Evolutionary conservation across 1,140 invertebrate species (phyloP), one percentile per base, ranked within the genome.

Genomic region (Drosophila arizonae): DNA sequence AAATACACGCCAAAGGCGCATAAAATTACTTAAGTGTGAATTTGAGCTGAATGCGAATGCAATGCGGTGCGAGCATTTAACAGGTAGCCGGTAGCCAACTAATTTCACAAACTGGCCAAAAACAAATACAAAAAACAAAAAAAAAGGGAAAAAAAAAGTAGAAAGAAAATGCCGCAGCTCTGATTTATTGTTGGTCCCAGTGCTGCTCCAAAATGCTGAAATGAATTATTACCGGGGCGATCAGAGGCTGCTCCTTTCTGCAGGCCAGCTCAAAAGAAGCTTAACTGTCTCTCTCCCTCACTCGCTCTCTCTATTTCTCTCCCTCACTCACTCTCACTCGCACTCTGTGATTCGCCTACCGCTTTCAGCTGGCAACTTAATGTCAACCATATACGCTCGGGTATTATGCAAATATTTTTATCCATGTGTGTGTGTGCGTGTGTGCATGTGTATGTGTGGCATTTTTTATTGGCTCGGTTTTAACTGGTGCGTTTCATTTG

Each of bases 351-450:
- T 0, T 30, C 28, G n/a, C 36, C n/a, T 39, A 26, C 64, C 43
- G 41, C 43, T 36, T 64, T 74, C 51, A 71, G 15, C 63, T 67
- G 63, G 58, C 70, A 73, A 74, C 71, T 77, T 73, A 69, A 61
- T 77, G 74, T 76, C 74, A 76, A 48, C 45, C 57, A 33, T 57
- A 60, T 60, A 45, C 74, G 33, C 43, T 21, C 9, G 57, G 52
- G 65, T 62, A 58, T 77, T 77, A 77, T 77, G 76, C 72, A 77
- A 78, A 78, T 75, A 52, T 21, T 41, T 54, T 33, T 17, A 28
- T 45, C n/a, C 43, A 33, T 54, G 36, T 58, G 28, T 61, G 30
- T 46, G 13, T 52, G 28, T 33, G 30, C 51, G 17, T 57, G 36
- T 58, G 28, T 61, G 24, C 45, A 10, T 52, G 28, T 33, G 33